Evolutionary conservation across 2,113 vertebrate genomes (phyloP).

Genomic region (Merops nubicus): DNA sequence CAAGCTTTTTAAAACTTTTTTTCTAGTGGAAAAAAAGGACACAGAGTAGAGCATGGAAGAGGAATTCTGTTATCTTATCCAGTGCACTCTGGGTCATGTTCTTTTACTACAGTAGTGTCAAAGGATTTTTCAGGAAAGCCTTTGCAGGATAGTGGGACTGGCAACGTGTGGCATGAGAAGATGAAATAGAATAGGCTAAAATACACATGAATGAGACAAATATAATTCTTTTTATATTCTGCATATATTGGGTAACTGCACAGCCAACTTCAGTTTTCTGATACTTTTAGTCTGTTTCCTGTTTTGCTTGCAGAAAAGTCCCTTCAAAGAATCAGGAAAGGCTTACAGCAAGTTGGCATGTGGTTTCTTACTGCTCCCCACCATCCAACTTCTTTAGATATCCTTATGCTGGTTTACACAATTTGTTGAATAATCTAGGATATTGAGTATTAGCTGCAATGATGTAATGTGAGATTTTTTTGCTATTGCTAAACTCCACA

Average conservation of each 20-base stretch:
- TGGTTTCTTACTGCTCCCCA: neutral
- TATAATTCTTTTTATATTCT: neutral
- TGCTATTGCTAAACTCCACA: neutral
- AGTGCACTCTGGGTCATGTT: neutral
- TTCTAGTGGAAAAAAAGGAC: neutral
- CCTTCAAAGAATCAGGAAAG: neutral
- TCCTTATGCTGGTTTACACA: neutral
- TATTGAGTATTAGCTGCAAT: neutral
- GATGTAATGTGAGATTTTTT: neutral
- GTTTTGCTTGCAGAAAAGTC: neutral
- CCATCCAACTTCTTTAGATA: neutral
- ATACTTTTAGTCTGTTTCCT: neutral
- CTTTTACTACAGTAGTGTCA: neutral
- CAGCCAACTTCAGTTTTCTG: neutral
- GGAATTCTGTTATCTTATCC: neutral
- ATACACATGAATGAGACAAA: neutral
- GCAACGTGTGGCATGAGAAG: neutral
- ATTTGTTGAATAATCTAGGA: neutral
- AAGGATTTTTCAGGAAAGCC: neutral
- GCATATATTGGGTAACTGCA: fast-evolving
- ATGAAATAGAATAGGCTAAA: neutral
- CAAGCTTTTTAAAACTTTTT: neutral
- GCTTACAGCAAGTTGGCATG: neutral
- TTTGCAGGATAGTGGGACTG: neutral
- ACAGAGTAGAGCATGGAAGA: neutral